A percentile compares a stretch with the other conserved stretches of the same genome.
Evolutionary conservation across 2,888 invertebrate genomes (phyloP).

Genomic region (Cylindroiulus punctatus): DNA sequence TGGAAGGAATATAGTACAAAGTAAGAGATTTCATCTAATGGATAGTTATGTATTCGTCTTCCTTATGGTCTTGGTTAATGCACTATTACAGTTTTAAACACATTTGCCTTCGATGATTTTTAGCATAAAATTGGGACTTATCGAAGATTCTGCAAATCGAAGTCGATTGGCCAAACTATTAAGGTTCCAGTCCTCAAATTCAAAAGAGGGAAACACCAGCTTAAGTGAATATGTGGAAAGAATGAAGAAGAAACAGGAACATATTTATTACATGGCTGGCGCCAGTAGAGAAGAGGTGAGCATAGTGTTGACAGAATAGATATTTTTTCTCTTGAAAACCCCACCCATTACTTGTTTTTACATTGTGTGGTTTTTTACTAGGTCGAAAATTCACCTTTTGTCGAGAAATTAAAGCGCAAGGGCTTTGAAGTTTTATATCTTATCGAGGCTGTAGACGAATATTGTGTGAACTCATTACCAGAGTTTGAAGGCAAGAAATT

Average conservation of each 20-base stretch:
- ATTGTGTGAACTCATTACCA: conserved; percentile 93
- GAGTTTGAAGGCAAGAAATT: conserved; percentile 99
- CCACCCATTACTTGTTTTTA: too few species aligned
- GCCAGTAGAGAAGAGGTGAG: conserved; percentile 82
- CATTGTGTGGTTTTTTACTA: too few species aligned
- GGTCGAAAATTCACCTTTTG: conserved; percentile 91
- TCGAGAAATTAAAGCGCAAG: conserved; percentile 89
- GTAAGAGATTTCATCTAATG: too few species aligned
- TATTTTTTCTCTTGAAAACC: too few species aligned
- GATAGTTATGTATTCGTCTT: too few species aligned
- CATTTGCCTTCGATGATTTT: too few species aligned
- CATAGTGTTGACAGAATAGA: too few species aligned
- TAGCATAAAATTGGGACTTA: conserved; percentile 91
- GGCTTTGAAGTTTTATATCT: conserved; percentile 96
- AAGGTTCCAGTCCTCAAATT: conserved; percentile 85
- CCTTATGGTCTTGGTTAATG: too few species aligned
- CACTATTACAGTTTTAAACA: too few species aligned
- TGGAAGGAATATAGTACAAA: conserved; percentile 99
- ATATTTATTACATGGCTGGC: conserved; percentile 97
- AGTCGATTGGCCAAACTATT: conserved; percentile 94
- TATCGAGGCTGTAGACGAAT: conserved; percentile 97
- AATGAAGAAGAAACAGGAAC: conserved; percentile 94
- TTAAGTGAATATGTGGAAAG: conserved; percentile 90
- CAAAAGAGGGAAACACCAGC: conserved; percentile 74
- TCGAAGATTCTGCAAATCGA: conserved; percentile 97